phyloP scores from a whole-genome alignment of 2,113 vertebrate species.

The Climacteris rufus region DNA sequence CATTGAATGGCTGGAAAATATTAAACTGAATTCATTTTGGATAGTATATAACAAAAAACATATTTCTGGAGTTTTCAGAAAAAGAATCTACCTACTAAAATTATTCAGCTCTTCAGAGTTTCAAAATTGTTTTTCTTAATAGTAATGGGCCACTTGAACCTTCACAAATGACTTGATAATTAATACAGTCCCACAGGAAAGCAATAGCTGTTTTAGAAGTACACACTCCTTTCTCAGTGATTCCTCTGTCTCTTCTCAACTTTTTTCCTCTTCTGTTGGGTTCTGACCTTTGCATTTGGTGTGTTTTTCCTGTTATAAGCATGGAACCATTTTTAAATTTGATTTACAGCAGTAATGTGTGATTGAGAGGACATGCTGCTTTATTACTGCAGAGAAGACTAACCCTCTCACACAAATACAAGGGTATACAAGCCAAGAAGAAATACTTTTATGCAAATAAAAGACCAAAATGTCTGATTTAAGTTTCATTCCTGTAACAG shows the following conservation, averaged over 20 bases:
- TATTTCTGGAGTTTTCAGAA: neutral
- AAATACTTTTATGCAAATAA: neutral
- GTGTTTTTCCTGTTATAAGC: neutral
- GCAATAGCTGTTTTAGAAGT: neutral
- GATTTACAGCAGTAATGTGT: neutral
- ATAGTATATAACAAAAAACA: neutral
- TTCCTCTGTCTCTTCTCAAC: neutral
- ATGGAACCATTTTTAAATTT: neutral
- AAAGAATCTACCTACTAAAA: neutral
- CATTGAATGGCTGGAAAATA: neutral
- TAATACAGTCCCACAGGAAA: neutral
- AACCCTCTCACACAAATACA: neutral
- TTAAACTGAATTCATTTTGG: neutral
- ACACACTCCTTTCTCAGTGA: neutral
- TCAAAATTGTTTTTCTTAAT: neutral
- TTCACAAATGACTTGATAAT: neutral
- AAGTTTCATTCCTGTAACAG: neutral
- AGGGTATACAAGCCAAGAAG: neutral
- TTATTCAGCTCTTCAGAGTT: neutral
- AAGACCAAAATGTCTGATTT: neutral
- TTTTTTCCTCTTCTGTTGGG: neutral
- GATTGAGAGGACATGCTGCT: neutral
- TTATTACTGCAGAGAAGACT: neutral
- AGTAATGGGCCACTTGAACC: neutral
- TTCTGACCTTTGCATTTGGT: neutral